These are phyloP conservation scores for Phymatocera aterrima DNA, from an alignment of 2,888 invertebrate genomes.

Conservation along the genomic window DNA sequence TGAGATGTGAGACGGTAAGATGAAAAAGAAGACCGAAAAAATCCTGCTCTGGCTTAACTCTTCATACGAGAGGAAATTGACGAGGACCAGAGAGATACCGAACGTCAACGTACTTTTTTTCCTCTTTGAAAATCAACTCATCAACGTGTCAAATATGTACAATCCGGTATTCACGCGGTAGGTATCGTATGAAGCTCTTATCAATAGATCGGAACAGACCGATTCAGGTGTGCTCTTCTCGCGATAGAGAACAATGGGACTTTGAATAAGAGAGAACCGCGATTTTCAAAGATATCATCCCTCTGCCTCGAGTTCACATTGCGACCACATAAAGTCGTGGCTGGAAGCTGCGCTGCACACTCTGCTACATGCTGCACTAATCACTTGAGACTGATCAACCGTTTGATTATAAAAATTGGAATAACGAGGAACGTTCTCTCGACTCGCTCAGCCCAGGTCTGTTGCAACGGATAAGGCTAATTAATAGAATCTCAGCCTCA, in stretches of 20 bases:
- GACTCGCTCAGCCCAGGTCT: neutral
- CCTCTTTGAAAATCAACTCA: neutral
- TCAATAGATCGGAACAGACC: neutral
- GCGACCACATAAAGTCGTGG: neutral
- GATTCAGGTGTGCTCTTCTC: neutral
- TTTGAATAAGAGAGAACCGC: neutral
- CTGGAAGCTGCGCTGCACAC: neutral
- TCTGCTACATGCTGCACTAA: conserved; percentile 31
- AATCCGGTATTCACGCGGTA: conserved; percentile 24
- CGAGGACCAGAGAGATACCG: conserved; percentile 4
- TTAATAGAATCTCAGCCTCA: conserved; percentile 67
- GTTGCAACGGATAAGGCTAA: conserved; percentile 49
- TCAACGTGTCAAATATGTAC: conserved; percentile 15
- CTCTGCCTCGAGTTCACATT: neutral
- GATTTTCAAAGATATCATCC: conserved; percentile 2
- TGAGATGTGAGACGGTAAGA: neutral
- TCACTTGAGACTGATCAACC: conserved; percentile 7
- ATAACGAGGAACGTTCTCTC: neutral
- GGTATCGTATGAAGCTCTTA: neutral
- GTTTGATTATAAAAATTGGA: neutral
- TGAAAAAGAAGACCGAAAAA: conserved; percentile 3
- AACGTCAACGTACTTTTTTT: conserved; percentile 25
- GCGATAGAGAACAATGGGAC: neutral
- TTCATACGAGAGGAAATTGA: neutral
- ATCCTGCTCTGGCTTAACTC: neutral